Evolutionary conservation across 2,888 invertebrate species (phyloP).

Genomic region (Lymantria dispar): DNA sequence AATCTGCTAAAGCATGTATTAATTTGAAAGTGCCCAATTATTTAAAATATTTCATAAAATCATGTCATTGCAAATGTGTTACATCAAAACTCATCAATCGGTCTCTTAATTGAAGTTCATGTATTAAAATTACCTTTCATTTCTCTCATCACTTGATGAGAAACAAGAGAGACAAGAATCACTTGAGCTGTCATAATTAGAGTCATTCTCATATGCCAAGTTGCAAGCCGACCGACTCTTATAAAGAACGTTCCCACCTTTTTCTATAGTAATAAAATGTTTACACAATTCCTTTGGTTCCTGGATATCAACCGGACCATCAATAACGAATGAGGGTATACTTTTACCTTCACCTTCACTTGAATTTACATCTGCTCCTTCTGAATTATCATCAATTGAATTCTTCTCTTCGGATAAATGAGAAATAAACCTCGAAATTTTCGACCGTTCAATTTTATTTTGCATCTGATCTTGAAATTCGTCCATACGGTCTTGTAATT

Average conservation of each 20-base stretch:
- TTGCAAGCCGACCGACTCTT: constrained; percentile 60
- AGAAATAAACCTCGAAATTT: constrained; percentile 57
- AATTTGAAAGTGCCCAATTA: too few relatives aligned
- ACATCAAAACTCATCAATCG: too few relatives aligned
- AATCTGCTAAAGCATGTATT: too few relatives aligned
- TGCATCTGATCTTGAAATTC: constrained; percentile 72
- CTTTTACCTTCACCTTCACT: constrained; percentile 40
- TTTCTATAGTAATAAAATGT: constrained; percentile 60
- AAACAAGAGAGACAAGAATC: constrained; percentile 60
- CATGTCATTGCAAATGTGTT: too few relatives aligned
- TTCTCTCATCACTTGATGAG: constrained; percentile 54
- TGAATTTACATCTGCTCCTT: constrained; percentile 31
- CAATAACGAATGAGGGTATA: constrained; percentile 60
- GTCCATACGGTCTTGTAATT: constrained; percentile 69
- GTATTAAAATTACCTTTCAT: constrained; percentile 48
- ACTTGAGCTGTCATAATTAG: constrained; percentile 50
- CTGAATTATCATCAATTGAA: constrained; percentile 48
- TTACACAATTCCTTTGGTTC: constrained; percentile 51
- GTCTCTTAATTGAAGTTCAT: not conserved
- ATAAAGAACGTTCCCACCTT: constrained; percentile 51
- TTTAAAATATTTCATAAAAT: too few relatives aligned
- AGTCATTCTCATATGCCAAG: constrained; percentile 49
- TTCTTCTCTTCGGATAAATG: constrained; percentile 63
- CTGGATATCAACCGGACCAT: constrained; percentile 44
- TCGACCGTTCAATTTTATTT: constrained; percentile 57